Evolutionary conservation across 2,797 vertebrate species (phyloP), one percentile per base, ranked within the genome.

Genomic region (Intellagama lesueurii): DNA sequence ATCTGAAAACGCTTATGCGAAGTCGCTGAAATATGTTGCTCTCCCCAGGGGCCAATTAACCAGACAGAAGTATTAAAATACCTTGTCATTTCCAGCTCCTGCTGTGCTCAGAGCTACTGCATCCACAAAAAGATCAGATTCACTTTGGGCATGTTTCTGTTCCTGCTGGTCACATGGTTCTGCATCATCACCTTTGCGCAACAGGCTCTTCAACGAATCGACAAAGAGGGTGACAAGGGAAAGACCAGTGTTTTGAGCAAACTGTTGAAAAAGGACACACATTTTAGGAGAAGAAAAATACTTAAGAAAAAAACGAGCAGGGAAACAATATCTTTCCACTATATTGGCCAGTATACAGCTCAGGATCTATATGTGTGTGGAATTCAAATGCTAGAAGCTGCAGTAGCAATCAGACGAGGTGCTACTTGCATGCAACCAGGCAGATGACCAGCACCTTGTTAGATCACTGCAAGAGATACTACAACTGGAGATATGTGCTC

Each of bases 51-150:
- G 2, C 28, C 28, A 66, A 44, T 32, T 49, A n/a, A 30, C 3
- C 1, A 24, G 32, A 44, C 1, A 19, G 22, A 88, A 7, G 35
- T 28, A 16, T 72, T 0, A 16, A 64, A 64, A 11, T 94, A 99
- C 99, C 98, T 98, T 96, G 72, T 98, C 96, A 88, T 91, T 92
- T 83, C 95, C 95, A 87, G 94, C 81, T 86, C 97, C 96, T 79
- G 90, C 91, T 0, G 52, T 52, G 66, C 94, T 83, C 28, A 95
- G 12, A 2, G 95, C 92, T 86, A 97, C 95, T 82, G 95, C 79
- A 3, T 98, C 98, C 92, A 98, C n/a, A 88, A 98, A 98, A 83
- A 98, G 97, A 66, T 97, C 96, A 0, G 95, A 94, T 81, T 95
- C 97, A 0, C 96, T 94, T 72, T 81, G 93, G 40, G 49, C 40